These are phyloP conservation scores for Acronicta alni DNA, from an alignment of 2,888 invertebrate species.

Conservation along the genomic window DNA sequence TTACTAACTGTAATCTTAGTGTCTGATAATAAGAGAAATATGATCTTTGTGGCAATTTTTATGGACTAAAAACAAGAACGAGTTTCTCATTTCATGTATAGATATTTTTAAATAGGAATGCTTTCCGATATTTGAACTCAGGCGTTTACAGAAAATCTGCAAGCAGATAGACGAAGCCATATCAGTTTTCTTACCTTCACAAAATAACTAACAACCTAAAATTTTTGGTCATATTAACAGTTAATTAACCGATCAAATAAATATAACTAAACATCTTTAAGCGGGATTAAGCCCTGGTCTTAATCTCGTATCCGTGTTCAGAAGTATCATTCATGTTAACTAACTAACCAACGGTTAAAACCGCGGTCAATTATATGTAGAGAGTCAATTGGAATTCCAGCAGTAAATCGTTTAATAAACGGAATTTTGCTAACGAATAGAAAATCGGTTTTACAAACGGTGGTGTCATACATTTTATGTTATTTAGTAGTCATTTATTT, in stretches of 20 bases:
- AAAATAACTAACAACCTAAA: not conserved
- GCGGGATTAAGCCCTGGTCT: too few relatives aligned
- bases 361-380: constrained; percentile 23
- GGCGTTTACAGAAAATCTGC: too few relatives aligned
- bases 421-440: constrained; percentile 44
- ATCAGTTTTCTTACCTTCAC: too few relatives aligned
- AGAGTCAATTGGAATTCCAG: constrained; percentile 33
- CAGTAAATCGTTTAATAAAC: constrained; percentile 25
- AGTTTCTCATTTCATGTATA: too few relatives aligned
- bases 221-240: not conserved
- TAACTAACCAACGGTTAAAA: constrained; percentile 7
- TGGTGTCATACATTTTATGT: constrained; percentile 20
- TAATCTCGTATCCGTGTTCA: constrained; percentile 23
- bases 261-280: not conserved
- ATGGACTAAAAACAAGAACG: too few relatives aligned
- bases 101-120: too few relatives aligned
- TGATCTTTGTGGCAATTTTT: too few relatives aligned
- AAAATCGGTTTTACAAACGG: constrained; percentile 11
- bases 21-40: too few relatives aligned
- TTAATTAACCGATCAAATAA: constrained; percentile 1
- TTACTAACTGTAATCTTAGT: too few relatives aligned
- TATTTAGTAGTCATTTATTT: not conserved
- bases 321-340: constrained; percentile 13
- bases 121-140: too few relatives aligned
- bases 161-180: too few relatives aligned